Conservation (phyloP, 2,797 vertebrate genomes). For the Buceros bicornis region DNA sequence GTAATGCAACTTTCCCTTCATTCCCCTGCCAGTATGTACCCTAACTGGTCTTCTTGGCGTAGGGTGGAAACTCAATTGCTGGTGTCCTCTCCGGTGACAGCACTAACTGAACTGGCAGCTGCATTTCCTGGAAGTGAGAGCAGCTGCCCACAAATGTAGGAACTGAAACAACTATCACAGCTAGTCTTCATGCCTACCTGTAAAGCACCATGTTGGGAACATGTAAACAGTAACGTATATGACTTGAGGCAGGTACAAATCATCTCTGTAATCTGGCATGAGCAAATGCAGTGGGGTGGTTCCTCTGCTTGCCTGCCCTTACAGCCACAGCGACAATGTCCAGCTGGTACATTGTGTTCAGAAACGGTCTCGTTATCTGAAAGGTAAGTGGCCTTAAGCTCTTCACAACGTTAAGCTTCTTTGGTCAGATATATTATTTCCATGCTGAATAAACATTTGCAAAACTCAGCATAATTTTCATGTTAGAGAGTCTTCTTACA, state of each 20-base stretch:
- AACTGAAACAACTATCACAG: background rate
- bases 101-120: background rate
- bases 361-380: background rate
- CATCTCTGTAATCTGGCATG: background rate
- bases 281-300: rapidly evolving
- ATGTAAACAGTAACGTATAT: rapidly evolving
- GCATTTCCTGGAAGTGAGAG: background rate
- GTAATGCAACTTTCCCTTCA: background rate
- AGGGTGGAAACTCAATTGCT: background rate
- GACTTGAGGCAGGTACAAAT: background rate
- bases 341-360: background rate
- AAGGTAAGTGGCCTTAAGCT: background rate
- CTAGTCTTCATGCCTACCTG: background rate
- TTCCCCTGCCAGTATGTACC: background rate
- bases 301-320: background rate
- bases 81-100: background rate
- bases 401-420: background rate
- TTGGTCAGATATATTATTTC: background rate
- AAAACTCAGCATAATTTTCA: background rate
- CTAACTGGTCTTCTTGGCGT: rapidly evolving
- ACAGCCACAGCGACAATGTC: background rate
- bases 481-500: background rate
- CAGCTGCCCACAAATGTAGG: background rate
- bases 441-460: background rate
- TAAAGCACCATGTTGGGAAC: background rate